These are phyloP conservation scores for Aselliscus stoliczkanus DNA, from an alignment of 2,797 vertebrate genomes.

Conservation along the genomic window DNA sequence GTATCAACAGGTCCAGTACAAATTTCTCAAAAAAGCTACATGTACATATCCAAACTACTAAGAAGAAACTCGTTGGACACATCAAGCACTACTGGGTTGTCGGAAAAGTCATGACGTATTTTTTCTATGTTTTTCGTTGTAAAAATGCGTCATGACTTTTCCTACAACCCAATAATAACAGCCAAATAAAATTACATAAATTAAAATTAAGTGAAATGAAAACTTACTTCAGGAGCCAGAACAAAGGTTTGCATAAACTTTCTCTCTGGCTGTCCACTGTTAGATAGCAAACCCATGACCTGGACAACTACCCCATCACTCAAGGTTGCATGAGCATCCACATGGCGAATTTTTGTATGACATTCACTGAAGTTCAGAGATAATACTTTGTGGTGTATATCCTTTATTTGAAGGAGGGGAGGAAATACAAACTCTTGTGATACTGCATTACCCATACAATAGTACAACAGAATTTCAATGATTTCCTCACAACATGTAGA, in stretches of 20 bases:
- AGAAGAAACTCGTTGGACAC: not conserved
- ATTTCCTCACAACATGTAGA: not conserved
- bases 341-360: slow-evolving; percentile 98
- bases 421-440: not conserved
- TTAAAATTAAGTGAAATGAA: not conserved
- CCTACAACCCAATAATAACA: not conserved
- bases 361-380: slow-evolving; percentile 98
- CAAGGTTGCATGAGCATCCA: slow-evolving; percentile 96
- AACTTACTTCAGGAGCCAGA: slow-evolving; percentile 94
- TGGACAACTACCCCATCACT: slow-evolving; percentile 97
- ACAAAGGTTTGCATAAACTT: slow-evolving; percentile 99
- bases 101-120: too few relatives aligned
- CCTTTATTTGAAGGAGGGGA: slow-evolving; percentile 77
- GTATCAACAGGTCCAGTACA: not conserved
- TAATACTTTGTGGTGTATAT: slow-evolving; percentile 99
- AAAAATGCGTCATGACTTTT: too few relatives aligned
- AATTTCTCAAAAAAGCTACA: slow-evolving; percentile 18
- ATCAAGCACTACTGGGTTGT: too few relatives aligned
- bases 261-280: slow-evolving; percentile 96
- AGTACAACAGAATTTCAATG: not conserved
- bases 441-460: not conserved
- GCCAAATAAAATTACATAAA: slow-evolving; percentile 12
- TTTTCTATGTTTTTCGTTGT: too few relatives aligned
- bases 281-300: slow-evolving; percentile 97
- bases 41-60: not conserved